Conservation (phyloP, 2,113 vertebrate genomes). For the Campylomormyrus numenius region DNA sequence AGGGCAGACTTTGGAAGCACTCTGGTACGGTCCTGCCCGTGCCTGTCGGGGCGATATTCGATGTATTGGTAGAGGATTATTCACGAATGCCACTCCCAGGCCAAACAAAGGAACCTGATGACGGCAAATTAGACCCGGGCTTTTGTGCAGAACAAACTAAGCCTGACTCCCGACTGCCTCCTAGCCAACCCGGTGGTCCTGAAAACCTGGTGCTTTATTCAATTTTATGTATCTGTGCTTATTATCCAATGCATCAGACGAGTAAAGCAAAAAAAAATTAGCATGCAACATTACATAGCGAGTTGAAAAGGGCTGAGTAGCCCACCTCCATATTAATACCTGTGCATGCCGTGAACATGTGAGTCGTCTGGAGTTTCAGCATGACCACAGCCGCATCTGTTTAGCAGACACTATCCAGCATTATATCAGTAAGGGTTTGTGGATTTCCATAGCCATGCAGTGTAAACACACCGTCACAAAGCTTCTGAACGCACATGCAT, state of each 20-base stretch:
- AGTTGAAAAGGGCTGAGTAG: not conserved
- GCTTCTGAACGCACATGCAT: not conserved
- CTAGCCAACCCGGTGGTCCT: constrained; percentile 63
- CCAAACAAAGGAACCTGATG: constrained; percentile 71
- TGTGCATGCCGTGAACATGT: not conserved
- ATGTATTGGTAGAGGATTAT: constrained; percentile 69
- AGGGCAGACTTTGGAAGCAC: constrained; percentile 51
- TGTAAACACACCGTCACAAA: not conserved
- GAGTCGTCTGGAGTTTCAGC: not conserved
- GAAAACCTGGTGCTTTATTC: not conserved
- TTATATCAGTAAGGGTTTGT: not conserved
- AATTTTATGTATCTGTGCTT: not conserved
- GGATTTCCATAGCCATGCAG: not conserved
- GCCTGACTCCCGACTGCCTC: constrained; percentile 46
- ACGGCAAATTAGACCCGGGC: constrained; percentile 67
- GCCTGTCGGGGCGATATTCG: constrained; percentile 66
- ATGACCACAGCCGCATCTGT: not conserved
- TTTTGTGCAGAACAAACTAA: constrained; percentile 58
- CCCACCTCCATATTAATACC: not conserved
- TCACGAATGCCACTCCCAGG: constrained; percentile 64
- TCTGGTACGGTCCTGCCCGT: constrained; percentile 62
- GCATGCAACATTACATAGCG: not conserved
- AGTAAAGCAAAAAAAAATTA: not conserved
- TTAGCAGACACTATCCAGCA: not conserved
- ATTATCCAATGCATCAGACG: not conserved